These are phyloP conservation scores for Hybognathus amarus DNA, from an alignment of 2,797 vertebrate genomes.

Conservation along the genomic window DNA sequence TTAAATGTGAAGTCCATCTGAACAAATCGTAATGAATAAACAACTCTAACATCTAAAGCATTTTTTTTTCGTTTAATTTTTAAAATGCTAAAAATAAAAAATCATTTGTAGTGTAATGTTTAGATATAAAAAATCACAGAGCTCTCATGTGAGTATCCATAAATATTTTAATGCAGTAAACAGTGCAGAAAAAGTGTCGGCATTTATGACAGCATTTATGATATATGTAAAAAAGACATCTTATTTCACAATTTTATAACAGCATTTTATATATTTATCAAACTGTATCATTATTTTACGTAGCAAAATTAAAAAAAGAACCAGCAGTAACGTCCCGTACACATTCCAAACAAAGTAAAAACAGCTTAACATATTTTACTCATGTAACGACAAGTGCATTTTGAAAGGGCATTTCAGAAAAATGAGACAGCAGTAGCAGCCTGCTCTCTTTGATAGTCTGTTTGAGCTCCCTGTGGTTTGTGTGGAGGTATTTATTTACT, in stretches of 20 bases:
- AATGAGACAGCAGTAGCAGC: constrained; percentile 24
- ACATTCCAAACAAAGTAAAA: constrained; percentile 51
- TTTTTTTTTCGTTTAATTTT: neutral
- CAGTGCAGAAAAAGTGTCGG: constrained; percentile 50
- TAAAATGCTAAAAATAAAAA: neutral
- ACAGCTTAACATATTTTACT: constrained; percentile 25
- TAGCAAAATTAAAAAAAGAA: constrained; percentile 40
- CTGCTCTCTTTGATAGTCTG: constrained; percentile 9
- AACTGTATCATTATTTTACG: constrained; percentile 32
- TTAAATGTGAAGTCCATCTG: neutral
- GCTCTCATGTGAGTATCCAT: constrained; percentile 16
- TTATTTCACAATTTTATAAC: constrained; percentile 54
- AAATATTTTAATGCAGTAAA: constrained; percentile 54
- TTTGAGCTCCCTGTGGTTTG: constrained; percentile 15
- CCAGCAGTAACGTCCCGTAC: constrained; percentile 25
- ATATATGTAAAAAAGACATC: constrained; percentile 54
- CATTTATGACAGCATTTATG: constrained; percentile 53
- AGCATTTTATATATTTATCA: constrained; percentile 47
- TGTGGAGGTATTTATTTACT: constrained; percentile 15
- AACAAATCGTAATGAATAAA: neutral
- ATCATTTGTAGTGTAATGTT: neutral
- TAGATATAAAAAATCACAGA: neutral
- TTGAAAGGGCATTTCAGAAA: constrained; percentile 53
- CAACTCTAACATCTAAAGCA: neutral
- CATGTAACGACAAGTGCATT: constrained; percentile 53